Percentiles rank a stretch among this genome's conserved stretches.
These are phyloP conservation scores for Gallinago media DNA, from an alignment of 2,113 vertebrate species.

Conservation along the genomic window DNA sequence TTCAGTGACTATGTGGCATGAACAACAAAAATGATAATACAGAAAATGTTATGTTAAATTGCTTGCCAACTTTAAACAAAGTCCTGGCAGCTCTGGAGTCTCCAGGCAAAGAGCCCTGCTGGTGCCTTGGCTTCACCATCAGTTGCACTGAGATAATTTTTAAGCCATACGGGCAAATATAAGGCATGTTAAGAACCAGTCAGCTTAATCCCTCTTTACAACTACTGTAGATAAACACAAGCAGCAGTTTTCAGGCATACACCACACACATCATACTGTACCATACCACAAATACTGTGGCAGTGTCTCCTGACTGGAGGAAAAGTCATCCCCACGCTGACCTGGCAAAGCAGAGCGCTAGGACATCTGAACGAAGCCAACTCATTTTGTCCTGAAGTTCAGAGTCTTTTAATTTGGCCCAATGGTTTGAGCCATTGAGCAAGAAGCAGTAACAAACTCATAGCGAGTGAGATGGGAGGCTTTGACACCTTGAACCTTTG, in stretches of 20 bases:
- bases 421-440: background rate
- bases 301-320: background rate
- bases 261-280: too few relatives aligned
- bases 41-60: background rate
- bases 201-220: background rate
- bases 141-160: background rate
- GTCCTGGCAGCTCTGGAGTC: background rate
- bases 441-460: fast-evolving
- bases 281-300: fast-evolving
- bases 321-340: background rate
- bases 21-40: background rate
- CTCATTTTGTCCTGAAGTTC: background rate
- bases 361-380: background rate
- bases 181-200: background rate
- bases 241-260: background rate
- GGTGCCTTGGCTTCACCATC: background rate
- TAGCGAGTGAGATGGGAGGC: background rate
- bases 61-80: background rate
- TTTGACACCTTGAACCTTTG: background rate
- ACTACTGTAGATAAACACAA: background rate
- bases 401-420: fast-evolving
- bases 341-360: background rate
- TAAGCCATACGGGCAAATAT: background rate
- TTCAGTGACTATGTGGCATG: background rate
- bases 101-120: background rate